Evolutionary conservation across 2,113 vertebrate species (phyloP).

Genomic region (Zosterops borbonicus): DNA sequence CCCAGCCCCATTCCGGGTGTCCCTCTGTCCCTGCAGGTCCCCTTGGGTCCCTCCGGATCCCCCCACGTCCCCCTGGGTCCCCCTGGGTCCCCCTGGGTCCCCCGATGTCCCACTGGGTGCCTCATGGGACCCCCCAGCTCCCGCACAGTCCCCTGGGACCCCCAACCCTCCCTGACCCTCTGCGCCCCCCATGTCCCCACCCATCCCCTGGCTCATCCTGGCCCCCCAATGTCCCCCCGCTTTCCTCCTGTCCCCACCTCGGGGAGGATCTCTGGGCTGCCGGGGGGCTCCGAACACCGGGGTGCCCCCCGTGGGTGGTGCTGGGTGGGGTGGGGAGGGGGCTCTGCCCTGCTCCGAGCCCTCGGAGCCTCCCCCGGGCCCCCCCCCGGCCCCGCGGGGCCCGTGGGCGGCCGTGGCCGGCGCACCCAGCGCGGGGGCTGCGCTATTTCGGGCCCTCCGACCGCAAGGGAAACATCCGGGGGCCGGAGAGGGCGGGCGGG

Average conservation of each 20-base stretch:
- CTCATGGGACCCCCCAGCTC: not conserved
- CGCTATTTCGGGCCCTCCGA: constrained; percentile 40
- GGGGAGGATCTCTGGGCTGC: not conserved
- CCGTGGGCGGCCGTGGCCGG: constrained; percentile 32
- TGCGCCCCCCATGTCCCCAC: not conserved
- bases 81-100: too few species aligned
- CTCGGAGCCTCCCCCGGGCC: not conserved
- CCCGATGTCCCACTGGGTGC: not conserved
- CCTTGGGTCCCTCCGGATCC: not conserved
- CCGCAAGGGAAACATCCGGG: not conserved
- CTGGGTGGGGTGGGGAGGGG: not conserved
- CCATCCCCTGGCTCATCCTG: not conserved
- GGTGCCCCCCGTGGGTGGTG: not conserved
- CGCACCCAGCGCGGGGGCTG: constrained; percentile 7
- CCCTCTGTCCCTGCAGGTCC: not conserved
- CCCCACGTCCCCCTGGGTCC: not conserved
- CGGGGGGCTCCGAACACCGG: too few species aligned
- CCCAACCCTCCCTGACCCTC: not conserved
- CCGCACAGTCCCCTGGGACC: not conserved
- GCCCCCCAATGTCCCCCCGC: not conserved
- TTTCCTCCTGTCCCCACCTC: not conserved
- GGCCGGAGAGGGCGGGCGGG: not conserved
- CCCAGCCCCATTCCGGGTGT: not conserved
- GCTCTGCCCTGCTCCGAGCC: not conserved
- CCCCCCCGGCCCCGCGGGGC: not conserved